Conservation (phyloP, 2,113 vertebrate genomes). For the Dendropsophus ebraccatus region DNA sequence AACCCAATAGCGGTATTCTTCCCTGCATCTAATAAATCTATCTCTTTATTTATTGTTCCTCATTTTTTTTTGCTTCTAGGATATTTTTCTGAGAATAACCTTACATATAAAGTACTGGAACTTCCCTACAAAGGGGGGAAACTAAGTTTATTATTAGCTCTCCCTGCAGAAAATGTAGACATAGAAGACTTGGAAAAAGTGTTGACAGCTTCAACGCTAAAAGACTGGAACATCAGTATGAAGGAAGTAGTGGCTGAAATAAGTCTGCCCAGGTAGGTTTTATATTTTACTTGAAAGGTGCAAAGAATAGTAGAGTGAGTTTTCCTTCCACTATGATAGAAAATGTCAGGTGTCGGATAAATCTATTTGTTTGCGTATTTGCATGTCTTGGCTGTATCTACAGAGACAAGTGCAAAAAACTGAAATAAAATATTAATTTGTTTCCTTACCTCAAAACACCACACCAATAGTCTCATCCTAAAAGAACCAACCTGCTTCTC, state of each 20-base stretch:
- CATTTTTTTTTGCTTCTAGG: conserved; percentile 53
- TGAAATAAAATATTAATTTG: too few species aligned
- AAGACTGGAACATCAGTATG: conserved; percentile 59
- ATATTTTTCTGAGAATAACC: conserved; percentile 60
- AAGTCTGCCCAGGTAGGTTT: conserved; percentile 64
- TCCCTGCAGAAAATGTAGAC: conserved; percentile 60
- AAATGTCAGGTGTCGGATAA: neutral
- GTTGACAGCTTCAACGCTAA: conserved; percentile 55
- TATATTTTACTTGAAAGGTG: neutral
- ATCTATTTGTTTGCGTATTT: too few species aligned
- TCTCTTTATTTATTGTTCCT: neutral
- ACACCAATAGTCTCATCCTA: too few species aligned
- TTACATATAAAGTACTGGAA: conserved; percentile 63
- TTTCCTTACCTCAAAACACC: too few species aligned
- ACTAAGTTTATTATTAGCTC: conserved; percentile 62
- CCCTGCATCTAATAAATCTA: too few species aligned
- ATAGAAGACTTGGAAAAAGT: conserved; percentile 61
- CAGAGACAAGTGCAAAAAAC: too few species aligned
- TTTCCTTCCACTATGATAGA: neutral
- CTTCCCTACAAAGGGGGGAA: conserved; percentile 64
- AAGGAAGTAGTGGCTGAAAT: conserved; percentile 63
- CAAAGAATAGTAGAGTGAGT: neutral
- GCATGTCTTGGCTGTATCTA: too few species aligned
- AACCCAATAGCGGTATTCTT: too few species aligned
- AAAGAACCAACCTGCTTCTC: too few species aligned